Evolutionary conservation across 2,888 invertebrate species (phyloP).

Genomic region (Synanthedon myopaeformis): DNA sequence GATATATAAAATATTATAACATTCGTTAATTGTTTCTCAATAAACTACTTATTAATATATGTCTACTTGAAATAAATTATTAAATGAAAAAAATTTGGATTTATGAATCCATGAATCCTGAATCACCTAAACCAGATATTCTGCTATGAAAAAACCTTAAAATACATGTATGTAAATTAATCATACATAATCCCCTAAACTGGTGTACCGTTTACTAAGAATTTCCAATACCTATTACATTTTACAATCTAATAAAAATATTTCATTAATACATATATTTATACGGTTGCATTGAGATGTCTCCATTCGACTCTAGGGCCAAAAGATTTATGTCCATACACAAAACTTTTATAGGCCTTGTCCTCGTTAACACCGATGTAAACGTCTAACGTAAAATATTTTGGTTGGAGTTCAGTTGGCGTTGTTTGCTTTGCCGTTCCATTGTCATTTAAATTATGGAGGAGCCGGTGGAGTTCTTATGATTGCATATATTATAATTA

Average conservation of each 20-base stretch:
- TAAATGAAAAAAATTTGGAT: no score
- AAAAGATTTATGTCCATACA: slow-evolving; percentile 54
- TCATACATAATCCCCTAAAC: not conserved
- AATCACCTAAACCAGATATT: no score
- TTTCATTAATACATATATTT: slow-evolving; percentile 49
- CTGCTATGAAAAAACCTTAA: no score
- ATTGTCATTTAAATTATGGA: slow-evolving; percentile 56
- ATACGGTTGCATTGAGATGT: slow-evolving; percentile 47
- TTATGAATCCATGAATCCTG: no score
- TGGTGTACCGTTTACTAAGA: slow-evolving; percentile 3
- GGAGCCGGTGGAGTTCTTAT: slow-evolving; percentile 11
- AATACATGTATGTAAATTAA: not conserved
- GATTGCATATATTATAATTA: no score
- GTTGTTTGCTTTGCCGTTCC: slow-evolving; percentile 40
- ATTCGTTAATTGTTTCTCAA: no score
- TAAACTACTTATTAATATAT: no score
- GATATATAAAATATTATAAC: no score
- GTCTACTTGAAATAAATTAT: no score
- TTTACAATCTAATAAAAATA: slow-evolving; percentile 45
- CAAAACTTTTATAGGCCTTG: slow-evolving; percentile 56
- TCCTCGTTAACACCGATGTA: slow-evolving; percentile 65
- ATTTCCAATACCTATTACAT: slow-evolving; percentile 24
- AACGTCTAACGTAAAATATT: slow-evolving; percentile 55
- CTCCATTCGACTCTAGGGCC: slow-evolving; percentile 24
- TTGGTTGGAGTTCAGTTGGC: slow-evolving; percentile 19